These are phyloP conservation scores for Pasiphila rectangulata DNA, from an alignment of 2,888 invertebrate genomes.

Conservation along the genomic window DNA sequence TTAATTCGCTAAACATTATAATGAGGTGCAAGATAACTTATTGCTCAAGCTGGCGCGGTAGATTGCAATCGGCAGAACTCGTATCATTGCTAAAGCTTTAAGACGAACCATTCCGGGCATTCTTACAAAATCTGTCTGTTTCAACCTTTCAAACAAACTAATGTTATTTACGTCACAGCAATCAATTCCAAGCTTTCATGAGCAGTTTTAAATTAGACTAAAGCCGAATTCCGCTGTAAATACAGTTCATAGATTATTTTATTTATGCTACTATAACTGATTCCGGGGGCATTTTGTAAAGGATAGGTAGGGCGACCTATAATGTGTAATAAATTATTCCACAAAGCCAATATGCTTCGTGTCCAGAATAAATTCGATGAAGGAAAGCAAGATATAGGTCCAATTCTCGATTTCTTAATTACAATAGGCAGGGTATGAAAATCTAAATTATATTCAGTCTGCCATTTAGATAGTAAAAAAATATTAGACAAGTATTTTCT, in stretches of 20 bases:
- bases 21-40: constrained; percentile 11
- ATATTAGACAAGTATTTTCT: no score
- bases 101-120: no score
- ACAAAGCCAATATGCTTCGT: constrained; percentile 24
- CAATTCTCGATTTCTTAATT: background rate
- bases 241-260: no score
- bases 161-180: no score
- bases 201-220: no score
- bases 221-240: no score
- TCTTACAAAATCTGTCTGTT: no score
- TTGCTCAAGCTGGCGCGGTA: constrained; percentile 4
- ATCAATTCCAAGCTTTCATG: no score
- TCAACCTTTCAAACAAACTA: background rate
- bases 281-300: background rate
- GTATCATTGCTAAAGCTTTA: constrained; percentile 3
- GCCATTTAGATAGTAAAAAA: no score
- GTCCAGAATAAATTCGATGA: constrained; percentile 40
- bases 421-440: background rate
- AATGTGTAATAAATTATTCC: constrained; percentile 31
- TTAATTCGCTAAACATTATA: constrained; percentile 17
- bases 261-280: background rate
- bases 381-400: constrained; percentile 37
- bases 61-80: constrained; percentile 9
- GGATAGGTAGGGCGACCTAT: background rate
- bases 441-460: no score